Conservation (phyloP, 1,140 invertebrate species). For the Tenebrio molitor region DNA sequence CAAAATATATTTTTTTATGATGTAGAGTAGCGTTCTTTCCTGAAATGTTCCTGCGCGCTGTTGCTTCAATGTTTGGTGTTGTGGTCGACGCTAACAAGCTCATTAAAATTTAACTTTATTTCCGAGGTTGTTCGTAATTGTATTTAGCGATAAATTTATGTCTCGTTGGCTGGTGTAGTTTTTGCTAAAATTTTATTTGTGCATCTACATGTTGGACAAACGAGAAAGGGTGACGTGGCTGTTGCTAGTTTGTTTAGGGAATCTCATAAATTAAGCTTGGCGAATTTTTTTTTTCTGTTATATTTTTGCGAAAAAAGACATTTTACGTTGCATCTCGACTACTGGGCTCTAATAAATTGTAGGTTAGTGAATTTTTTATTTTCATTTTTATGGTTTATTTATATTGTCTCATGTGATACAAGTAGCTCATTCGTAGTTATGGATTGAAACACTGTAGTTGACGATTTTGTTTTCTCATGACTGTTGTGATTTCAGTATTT, state of each 20-base stretch:
- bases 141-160: not conserved
- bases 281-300: not conserved
- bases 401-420: conserved; percentile 23
- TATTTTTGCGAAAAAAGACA: conserved; percentile 18
- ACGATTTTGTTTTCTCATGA: conserved; percentile 9
- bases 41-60: not conserved
- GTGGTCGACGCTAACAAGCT: conserved; percentile 21
- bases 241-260: conserved; percentile 11
- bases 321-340: not conserved
- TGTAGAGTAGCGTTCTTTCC: not conserved
- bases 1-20: not conserved
- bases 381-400: conserved; percentile 21
- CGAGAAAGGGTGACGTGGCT: conserved; percentile 2
- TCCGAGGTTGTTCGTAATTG: not conserved
- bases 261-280: not conserved
- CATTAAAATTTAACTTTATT: conserved; percentile 21
- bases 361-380: conserved; percentile 12
- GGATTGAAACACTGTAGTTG: conserved; percentile 3
- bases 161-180: not conserved
- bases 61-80: conserved; percentile 19
- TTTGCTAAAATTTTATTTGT: conserved; percentile 1
- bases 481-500: conserved; percentile 36
- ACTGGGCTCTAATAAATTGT: not conserved
- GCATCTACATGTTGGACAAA: not conserved
- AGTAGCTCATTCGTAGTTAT: conserved; percentile 8